Base-by-base conservation (phyloP, 2,113 vertebrate species). In the Dasyprocta punctata region DNA sequence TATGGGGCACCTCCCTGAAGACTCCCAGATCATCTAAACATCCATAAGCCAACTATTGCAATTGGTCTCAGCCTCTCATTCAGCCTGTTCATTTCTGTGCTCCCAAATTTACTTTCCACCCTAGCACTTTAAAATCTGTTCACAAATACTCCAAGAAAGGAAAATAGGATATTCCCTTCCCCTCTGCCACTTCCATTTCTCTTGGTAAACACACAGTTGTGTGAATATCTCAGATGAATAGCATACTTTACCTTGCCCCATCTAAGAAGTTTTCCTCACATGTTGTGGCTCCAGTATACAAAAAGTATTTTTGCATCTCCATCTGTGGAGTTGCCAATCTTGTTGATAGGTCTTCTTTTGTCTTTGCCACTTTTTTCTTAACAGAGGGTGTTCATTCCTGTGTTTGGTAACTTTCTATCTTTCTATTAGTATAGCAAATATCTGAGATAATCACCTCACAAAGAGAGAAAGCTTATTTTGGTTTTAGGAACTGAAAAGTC, bases 241-340 rank as follows among this genome's bases (percentile, higher is more conserved):
- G 11, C 36, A 16, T 9, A 3, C 49, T 47, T 61, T 36, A 16
- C 14, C 49, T 12, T 11, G 0, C 12, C 8, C 2, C 52, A 24
- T 82, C 65, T 14, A 44, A 56, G 49, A 2, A 12, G 16, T 17
- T 77, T 65, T 86, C 16, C 6, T 47, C 30, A 16, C 4, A 17
- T 1, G 7, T 12, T 22, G 6, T 3, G 65, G 54, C 89, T 38
- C 56, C 81, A n/a, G 63, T n/a, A 0, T 6, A 16, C 19, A 12
- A 78, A 11, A 69, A 63, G n/a, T 3, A 0, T 7, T 71, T 69
- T 85, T 75, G 41, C 1, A 0, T 41, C 47, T 44, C 78, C 60
- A 28, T 85, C 0, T 0, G 9, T 38, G 11, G 7, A 90, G 24
- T 6, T 44, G 13, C 2, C 19, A 28, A 16, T 71, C 28, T 75